Evolutionary conservation across 2,888 invertebrate genomes (phyloP).

Genomic region (Anarsia innoxiella): DNA sequence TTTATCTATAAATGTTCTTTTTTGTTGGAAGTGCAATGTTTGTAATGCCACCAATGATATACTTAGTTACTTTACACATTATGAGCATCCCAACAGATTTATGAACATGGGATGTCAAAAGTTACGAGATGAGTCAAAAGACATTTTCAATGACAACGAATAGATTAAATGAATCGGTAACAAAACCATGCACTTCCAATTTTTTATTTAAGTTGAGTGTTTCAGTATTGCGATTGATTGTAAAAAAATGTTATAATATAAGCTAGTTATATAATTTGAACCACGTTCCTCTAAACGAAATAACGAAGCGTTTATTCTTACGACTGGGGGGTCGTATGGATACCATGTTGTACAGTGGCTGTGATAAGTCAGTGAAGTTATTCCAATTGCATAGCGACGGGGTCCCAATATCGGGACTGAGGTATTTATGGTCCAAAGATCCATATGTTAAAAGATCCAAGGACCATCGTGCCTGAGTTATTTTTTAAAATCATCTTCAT

Average conservation of each 20-base stretch:
- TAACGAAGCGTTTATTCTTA: conserved; percentile 13
- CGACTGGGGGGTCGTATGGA: conserved; percentile 12
- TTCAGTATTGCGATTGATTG: conserved; percentile 46
- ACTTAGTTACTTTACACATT: too few relatives aligned
- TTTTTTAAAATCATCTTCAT: conserved; percentile 10
- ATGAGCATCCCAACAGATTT: too few relatives aligned
- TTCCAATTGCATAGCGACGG: conserved; percentile 10
- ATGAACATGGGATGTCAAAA: too few relatives aligned
- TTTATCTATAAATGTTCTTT: too few relatives aligned
- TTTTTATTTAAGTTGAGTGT: conserved; percentile 24
- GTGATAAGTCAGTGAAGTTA: conserved; percentile 40
- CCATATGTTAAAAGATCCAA: conserved; percentile 52
- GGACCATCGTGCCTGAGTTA: conserved; percentile 20
- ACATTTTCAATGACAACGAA: too few relatives aligned
- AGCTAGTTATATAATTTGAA: conserved; percentile 17
- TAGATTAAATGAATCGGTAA: too few relatives aligned
- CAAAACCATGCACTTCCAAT: too few relatives aligned
- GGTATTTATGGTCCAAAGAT: conserved; percentile 28
- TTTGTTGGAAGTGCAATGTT: too few relatives aligned
- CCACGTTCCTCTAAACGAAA: conserved; percentile 23
- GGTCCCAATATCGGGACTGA: conserved; percentile 24
- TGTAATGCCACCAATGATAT: too few relatives aligned
- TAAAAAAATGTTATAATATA: conserved; percentile 23
- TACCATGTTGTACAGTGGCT: conserved; percentile 55
- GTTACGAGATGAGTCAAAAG: too few relatives aligned